Evolutionary conservation across 2,113 vertebrate species (phyloP).

Genomic region (Cheirogaleus medius): DNA sequence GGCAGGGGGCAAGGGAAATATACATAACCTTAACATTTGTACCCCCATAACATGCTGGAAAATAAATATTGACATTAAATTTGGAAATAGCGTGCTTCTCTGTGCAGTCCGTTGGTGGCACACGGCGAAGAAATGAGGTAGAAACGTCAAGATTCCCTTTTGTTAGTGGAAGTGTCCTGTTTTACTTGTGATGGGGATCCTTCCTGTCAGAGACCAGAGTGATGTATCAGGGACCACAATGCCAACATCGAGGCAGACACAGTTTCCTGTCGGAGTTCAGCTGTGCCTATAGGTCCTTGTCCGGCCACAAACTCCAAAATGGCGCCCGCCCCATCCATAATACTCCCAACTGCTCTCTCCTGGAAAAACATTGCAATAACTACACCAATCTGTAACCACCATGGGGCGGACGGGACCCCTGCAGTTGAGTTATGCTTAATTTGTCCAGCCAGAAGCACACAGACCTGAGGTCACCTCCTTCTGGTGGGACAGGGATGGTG

Average conservation of each 20-base stretch:
- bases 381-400: not conserved
- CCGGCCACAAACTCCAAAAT: not conserved
- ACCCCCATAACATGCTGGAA: no score
- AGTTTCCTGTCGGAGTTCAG: not conserved
- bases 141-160: not conserved
- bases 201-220: not conserved
- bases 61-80: slow-evolving; percentile 59
- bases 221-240: fast-evolving
- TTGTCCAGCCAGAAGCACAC: not conserved
- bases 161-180: not conserved
- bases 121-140: not conserved
- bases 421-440: not conserved
- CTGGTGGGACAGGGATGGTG: not conserved
- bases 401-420: not conserved
- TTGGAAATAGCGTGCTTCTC: slow-evolving; percentile 18
- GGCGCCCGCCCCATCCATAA: not conserved
- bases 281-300: not conserved
- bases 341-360: not conserved
- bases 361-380: not conserved
- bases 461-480: not conserved
- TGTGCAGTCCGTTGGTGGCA: not conserved
- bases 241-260: not conserved
- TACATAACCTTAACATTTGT: no score
- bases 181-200: not conserved
- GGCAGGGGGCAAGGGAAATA: no score